Base-by-base conservation (phyloP, 1,140 invertebrate genomes). In the Lordiphosa collinella region DNA sequence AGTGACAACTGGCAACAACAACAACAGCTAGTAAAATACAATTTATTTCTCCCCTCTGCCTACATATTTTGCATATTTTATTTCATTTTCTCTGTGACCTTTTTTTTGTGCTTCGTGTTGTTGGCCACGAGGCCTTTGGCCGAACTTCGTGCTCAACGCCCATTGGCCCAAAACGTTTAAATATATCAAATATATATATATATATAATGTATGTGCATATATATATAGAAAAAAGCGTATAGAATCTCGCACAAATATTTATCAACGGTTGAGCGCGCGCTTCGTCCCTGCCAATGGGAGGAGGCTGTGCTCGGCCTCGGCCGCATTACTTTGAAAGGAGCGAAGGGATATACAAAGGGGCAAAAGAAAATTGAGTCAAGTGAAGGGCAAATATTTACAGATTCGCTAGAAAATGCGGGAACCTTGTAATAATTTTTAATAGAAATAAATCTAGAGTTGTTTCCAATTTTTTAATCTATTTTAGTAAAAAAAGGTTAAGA, bases 11-110 rank as follows among this genome's bases (percentile, higher is more conserved):
- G 4, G 18, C 18, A 18, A 84, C 72, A 84, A 82, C 68, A 82
- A 84, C 72, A 78, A 29, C 25, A 71, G 72, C 22, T 10, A 78
- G 66, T 73, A 84, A 65, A 72, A 61, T 56, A 40, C 40, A 13
- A 43, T 36, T 41, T 18, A 31, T 36, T 31, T 32, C 22, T n/a
- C n/a, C 10, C 41, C 9, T 13, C 16, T 31, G 11, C 40, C 16
- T 71, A 67, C 72, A 82, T 82, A 76, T 82, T 76, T 67, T 72
- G 78, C 76, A 82, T 76, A 82, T 82, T 82, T 84, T 76, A 82
- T 84, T 80, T 55, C 61, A 76, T 70, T 84, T 22, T 10, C 12
- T 32, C 13, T 32, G 18, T 59, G 60, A 59, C 57, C 57, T 82
- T 76, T 71, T 75, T 16, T 35, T n/a, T 37, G 61, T 32, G 55